These are phyloP conservation scores for Mercenaria mercenaria DNA, from an alignment of 1,140 invertebrate species.

Conservation along the genomic window DNA sequence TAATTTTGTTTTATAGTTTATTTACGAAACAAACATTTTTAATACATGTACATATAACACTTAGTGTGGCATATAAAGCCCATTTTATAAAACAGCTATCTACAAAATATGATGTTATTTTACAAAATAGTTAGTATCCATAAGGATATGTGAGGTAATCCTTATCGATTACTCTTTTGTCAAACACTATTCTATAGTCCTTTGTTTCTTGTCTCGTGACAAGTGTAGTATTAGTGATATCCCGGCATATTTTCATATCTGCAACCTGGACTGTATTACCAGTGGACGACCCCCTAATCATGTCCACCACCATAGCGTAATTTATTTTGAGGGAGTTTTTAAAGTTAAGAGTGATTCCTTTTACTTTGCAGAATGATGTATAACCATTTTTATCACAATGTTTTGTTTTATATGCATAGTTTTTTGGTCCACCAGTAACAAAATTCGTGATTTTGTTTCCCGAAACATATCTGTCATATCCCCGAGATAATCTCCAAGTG, in stretches of 20 bases:
- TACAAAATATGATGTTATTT: too few relatives aligned
- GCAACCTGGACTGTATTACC: not conserved
- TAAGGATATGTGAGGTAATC: constrained; percentile 11
- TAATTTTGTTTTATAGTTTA: too few relatives aligned
- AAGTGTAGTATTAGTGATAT: not conserved
- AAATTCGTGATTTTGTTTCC: constrained; percentile 41
- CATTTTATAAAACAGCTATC: too few relatives aligned
- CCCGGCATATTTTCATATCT: not conserved
- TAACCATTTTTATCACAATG: not conserved
- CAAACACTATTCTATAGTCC: constrained; percentile 14
- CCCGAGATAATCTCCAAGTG: not conserved
- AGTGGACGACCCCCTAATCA: not conserved
- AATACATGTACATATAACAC: too few relatives aligned
- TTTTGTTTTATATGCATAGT: constrained; percentile 42
- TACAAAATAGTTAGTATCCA: not conserved
- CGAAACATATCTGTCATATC: not conserved
- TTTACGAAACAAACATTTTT: too few relatives aligned
- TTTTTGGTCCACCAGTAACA: constrained; percentile 54
- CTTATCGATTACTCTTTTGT: constrained; percentile 26
- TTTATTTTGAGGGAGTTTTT: not conserved
- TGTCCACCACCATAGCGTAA: not conserved
- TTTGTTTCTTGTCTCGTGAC: constrained; percentile 1
- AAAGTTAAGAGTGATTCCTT: constrained; percentile 39
- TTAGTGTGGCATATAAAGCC: too few relatives aligned
- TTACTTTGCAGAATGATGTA: constrained; percentile 17